Evolutionary conservation across 2,113 vertebrate species (phyloP).

Genomic region (Sinosuthora webbiana): DNA sequence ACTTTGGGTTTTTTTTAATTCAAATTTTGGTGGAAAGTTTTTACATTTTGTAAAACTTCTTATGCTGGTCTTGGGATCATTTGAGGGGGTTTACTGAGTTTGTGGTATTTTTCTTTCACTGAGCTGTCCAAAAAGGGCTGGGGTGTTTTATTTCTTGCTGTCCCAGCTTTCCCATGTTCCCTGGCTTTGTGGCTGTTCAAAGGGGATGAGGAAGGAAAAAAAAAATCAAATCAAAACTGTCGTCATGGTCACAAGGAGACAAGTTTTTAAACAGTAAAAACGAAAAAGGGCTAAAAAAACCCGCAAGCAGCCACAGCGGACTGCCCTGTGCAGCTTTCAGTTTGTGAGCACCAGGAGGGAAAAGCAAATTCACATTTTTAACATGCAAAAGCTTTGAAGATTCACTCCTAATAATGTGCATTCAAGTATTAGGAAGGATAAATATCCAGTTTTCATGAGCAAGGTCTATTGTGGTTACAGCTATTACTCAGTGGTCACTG

Average conservation of each 20-base stretch:
- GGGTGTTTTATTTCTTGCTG: neutral
- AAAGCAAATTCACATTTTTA: neutral
- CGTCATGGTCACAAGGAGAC: neutral
- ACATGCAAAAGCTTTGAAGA: neutral
- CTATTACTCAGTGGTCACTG: neutral
- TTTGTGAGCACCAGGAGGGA: accelerated
- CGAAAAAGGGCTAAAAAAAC: neutral
- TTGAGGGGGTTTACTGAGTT: neutral
- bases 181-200: neutral
- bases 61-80: accelerated
- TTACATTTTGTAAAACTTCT: neutral
- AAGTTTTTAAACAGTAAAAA: neutral
- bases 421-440: neutral
- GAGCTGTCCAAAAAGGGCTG: neutral
- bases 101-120: neutral
- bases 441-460: neutral
- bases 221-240: neutral
- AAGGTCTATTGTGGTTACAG: neutral
- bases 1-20: neutral
- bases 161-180: neutral
- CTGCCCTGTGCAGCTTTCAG: accelerated
- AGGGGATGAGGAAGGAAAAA: neutral
- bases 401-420: neutral
- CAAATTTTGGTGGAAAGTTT: neutral
- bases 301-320: accelerated